These are phyloP conservation scores for Agelastica alni DNA, from an alignment of 2,888 invertebrate species.

Conservation along the genomic window DNA sequence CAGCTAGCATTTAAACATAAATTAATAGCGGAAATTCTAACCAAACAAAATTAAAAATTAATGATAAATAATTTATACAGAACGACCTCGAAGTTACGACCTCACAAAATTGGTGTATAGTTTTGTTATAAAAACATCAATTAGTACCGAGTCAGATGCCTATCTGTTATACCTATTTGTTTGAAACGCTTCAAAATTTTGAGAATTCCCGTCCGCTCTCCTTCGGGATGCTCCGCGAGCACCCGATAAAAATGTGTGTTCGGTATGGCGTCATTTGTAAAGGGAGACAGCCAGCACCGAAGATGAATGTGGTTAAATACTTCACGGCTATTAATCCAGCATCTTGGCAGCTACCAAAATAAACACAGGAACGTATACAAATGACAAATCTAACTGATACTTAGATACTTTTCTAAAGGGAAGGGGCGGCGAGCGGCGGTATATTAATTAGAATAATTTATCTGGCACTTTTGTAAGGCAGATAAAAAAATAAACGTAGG, in stretches of 20 bases:
- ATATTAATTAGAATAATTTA: no score
- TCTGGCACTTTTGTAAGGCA: no score
- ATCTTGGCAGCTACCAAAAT: slow-evolving; percentile 52
- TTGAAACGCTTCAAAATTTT: slow-evolving; percentile 7
- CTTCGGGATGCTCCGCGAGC: slow-evolving; percentile 3
- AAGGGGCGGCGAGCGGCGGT: slow-evolving; percentile 3
- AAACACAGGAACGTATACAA: slow-evolving; percentile 35
- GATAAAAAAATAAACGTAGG: no score
- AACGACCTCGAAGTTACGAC: no score
- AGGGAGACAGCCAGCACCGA: slow-evolving; percentile 46
- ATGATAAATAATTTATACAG: no score
- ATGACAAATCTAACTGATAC: slow-evolving; percentile 33
- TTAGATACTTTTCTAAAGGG: slow-evolving; percentile 13
- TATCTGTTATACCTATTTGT: not conserved
- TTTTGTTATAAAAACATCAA: no score
- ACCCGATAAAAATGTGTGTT: slow-evolving; percentile 40
- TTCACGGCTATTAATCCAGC: slow-evolving; percentile 53
- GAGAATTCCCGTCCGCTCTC: slow-evolving; percentile 24
- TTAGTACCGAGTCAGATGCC: no score
- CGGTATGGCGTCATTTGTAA: slow-evolving; percentile 52
- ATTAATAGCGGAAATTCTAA: no score
- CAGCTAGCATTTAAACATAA: no score
- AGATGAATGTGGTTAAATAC: slow-evolving; percentile 54
- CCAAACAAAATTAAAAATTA: no score
- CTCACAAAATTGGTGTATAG: no score